Conservation (phyloP, 2,113 vertebrate genomes). For the Pachypanchax playfairii region DNA sequence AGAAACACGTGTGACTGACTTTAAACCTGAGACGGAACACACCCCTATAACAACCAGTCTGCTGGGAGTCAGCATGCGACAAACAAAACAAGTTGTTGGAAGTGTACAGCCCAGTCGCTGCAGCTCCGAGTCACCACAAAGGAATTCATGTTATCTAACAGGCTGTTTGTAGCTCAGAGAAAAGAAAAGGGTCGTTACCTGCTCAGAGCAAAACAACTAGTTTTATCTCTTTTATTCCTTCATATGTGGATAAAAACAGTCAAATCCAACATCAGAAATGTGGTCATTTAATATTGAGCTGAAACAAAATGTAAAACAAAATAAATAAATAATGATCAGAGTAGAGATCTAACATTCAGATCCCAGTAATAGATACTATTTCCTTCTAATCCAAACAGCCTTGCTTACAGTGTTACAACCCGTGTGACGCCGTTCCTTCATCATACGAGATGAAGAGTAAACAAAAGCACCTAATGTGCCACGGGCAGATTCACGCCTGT, state of each 20-base stretch:
- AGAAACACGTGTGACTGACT: neutral
- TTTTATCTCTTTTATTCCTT: neutral
- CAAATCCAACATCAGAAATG: no score
- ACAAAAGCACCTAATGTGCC: neutral
- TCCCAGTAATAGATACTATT: no score
- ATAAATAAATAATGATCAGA: no score
- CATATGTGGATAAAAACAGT: neutral
- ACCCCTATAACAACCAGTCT: neutral
- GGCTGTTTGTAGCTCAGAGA: constrained; percentile 6
- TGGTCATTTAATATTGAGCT: no score
- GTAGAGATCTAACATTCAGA: neutral
- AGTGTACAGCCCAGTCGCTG: constrained; percentile 6
- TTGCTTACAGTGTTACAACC: neutral
- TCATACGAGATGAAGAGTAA: neutral
- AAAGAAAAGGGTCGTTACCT: neutral
- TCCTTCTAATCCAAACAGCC: neutral
- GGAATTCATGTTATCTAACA: constrained; percentile 57
- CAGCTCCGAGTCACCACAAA: constrained; percentile 34
- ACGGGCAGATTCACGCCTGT: constrained; percentile 1
- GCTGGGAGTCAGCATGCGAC: constrained; percentile 6
- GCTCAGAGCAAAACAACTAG: neutral
- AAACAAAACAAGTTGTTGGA: constrained; percentile 32
- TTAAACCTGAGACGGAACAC: neutral
- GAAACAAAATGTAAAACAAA: no score
- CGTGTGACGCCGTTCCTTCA: neutral